These are phyloP conservation scores for Hanleya hanleyi DNA, from an alignment of 2,888 invertebrate species.

Conservation along the genomic window DNA sequence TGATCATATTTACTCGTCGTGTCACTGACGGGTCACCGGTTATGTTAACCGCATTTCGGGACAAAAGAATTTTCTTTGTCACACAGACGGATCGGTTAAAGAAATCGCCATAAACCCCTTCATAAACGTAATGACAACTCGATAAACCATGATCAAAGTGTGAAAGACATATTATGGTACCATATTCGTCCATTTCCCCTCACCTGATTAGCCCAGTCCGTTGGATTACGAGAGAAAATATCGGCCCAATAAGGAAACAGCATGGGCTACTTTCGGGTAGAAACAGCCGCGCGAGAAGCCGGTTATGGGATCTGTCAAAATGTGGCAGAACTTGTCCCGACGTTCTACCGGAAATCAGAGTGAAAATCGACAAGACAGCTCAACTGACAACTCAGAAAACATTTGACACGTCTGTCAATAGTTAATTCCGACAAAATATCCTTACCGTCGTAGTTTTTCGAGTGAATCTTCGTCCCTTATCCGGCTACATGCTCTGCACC, in stretches of 20 bases:
- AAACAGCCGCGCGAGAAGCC: conserved; percentile 4
- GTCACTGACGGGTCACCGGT: too few species aligned
- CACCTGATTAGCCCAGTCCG: neutral
- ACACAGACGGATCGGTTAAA: neutral
- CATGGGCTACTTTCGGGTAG: too few species aligned
- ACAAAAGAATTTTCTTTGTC: conserved; percentile 8
- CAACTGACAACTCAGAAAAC: neutral
- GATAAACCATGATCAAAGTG: neutral
- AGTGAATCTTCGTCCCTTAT: neutral
- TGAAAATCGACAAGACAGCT: neutral
- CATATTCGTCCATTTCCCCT: neutral
- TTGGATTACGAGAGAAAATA: neutral
- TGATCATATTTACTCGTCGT: too few species aligned
- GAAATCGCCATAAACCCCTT: neutral
- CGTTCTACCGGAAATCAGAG: neutral
- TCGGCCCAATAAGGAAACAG: neutral
- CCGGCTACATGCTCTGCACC: neutral
- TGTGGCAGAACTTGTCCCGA: neutral
- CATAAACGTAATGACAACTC: neutral
- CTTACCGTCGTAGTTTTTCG: neutral
- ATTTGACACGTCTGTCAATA: neutral
- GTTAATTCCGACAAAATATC: neutral
- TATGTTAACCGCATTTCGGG: neutral
- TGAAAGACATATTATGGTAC: neutral
- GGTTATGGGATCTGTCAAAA: conserved; percentile 2